phyloP scores from a whole-genome alignment of 2,797 vertebrate genomes.

The Acipenser ruthenus region DNA sequence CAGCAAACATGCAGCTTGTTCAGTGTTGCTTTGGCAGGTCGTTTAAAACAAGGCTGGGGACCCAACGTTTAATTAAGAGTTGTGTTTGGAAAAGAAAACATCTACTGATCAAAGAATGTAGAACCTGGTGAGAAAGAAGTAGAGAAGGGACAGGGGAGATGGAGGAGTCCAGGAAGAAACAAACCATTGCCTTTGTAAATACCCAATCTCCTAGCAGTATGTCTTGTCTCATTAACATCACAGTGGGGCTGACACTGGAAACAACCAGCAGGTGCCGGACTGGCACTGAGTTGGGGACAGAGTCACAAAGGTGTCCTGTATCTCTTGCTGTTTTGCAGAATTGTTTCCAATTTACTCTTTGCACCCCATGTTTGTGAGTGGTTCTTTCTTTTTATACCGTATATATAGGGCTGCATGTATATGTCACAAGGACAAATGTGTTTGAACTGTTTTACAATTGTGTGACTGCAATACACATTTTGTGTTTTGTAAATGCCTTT shows the following conservation, averaged over 20 bases:
- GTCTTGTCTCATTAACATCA: slow-evolving; percentile 70
- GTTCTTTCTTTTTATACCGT: background rate
- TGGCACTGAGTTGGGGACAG: slow-evolving; percentile 30
- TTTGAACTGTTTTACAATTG: too few relatives aligned
- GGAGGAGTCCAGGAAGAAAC: slow-evolving; percentile 43
- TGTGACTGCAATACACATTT: too few relatives aligned
- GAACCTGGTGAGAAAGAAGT: background rate
- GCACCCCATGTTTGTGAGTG: slow-evolving; percentile 16
- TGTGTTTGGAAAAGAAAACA: background rate
- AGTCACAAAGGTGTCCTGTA: slow-evolving; percentile 31
- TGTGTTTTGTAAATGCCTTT: too few relatives aligned
- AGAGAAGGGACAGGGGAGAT: slow-evolving; percentile 18
- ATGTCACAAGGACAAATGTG: too few relatives aligned
- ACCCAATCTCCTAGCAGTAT: slow-evolving; percentile 48
- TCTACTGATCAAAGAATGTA: background rate
- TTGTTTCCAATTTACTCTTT: background rate
- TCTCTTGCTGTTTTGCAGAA: background rate
- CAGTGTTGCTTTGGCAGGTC: too few relatives aligned
- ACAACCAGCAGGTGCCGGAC: slow-evolving; percentile 37
- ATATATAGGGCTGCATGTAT: too few relatives aligned
- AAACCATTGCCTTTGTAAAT: slow-evolving; percentile 62
- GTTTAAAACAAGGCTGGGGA: too few relatives aligned
- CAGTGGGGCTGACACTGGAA: slow-evolving; percentile 54
- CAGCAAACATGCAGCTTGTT: too few relatives aligned
- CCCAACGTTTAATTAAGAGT: too few relatives aligned